Base-by-base conservation (phyloP, 2,888 invertebrate species). In the Synanthedon andrenaeformis region DNA sequence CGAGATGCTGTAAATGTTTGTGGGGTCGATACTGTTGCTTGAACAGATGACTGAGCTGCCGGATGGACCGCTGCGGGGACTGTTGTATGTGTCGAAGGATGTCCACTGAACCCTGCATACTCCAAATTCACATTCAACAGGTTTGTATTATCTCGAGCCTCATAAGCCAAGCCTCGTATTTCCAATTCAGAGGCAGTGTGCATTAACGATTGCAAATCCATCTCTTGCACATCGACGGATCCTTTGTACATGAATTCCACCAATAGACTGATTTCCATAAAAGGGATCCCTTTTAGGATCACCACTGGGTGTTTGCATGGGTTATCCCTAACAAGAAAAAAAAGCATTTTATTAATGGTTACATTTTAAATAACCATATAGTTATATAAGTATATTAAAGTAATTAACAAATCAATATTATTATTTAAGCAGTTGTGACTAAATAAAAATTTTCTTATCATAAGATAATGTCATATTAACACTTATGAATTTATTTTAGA, bases 221-320 rank as follows among this genome's bases (percentile, higher is more conserved):
- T 82, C 57, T 91, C 90, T 52, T 91, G 89, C 5, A 92, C 90
- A 64, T 92, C 91, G 56, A 92, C 91, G 2, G 90, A 91, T 1
- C 93, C 92, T 60, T 91, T 90, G 74, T 93, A 93, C 90, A 92
- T 92, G 59, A 92, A 91, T 69, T 92, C 92, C 58, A 92, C 82
- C 45, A 92, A 82, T 57, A 91, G 87, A 69, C 91, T 90, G 84
- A 92, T 91, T 74, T 92, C 91, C 53, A 89, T 89, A 64, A 90
- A 89, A 1, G 90, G 89, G 28, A 92, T 91, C 52, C 91, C 91
- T 73, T 92, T 90, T 64, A 93, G 81, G 57, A 93, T 92, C 61
- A 93, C 89, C 60, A 93, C 91, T 23, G 93, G 92, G 69, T 93
- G 92, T 69, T 92, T 91, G 70, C 91, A 92, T 64, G 91, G 91